These are phyloP conservation scores for Calcarius ornatus DNA, from an alignment of 2,113 vertebrate species.

Conservation along the genomic window DNA sequence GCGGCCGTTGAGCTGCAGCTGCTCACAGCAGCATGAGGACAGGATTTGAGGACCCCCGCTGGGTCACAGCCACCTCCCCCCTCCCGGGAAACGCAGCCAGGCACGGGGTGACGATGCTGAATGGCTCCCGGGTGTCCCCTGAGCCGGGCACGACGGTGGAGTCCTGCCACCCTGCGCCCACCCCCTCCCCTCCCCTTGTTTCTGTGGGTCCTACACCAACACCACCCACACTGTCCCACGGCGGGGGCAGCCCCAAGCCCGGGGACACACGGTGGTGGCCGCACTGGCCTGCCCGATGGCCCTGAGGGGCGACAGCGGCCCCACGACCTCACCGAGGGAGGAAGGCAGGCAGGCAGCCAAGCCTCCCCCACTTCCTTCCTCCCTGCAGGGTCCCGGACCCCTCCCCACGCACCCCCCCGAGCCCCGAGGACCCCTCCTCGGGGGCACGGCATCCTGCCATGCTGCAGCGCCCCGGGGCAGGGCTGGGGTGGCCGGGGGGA, in stretches of 20 bases:
- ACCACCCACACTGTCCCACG: rapidly evolving
- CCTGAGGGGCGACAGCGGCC: background rate
- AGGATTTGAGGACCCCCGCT: background rate
- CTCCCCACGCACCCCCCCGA: background rate
- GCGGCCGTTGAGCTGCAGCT: background rate
- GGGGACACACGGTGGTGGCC: background rate
- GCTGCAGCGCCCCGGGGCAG: background rate
- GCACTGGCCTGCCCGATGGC: background rate
- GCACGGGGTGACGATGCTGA: background rate
- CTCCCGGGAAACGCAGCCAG: rapidly evolving
- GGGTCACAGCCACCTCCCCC: background rate
- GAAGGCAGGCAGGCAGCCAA: background rate
- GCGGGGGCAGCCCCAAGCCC: background rate
- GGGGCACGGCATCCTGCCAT: background rate
- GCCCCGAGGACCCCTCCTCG: background rate
- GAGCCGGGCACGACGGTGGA: rapidly evolving
- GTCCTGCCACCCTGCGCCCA: background rate
- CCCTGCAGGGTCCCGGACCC: background rate
- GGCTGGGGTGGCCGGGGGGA: background rate
- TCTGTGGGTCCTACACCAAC: background rate
- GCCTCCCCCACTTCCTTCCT: background rate
- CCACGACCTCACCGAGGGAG: background rate
- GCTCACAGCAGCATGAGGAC: background rate
- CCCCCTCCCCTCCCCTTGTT: background rate
- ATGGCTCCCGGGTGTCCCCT: background rate